Evolutionary conservation across 2,888 invertebrate genomes (phyloP).

Genomic region (Pteria penguin): DNA sequence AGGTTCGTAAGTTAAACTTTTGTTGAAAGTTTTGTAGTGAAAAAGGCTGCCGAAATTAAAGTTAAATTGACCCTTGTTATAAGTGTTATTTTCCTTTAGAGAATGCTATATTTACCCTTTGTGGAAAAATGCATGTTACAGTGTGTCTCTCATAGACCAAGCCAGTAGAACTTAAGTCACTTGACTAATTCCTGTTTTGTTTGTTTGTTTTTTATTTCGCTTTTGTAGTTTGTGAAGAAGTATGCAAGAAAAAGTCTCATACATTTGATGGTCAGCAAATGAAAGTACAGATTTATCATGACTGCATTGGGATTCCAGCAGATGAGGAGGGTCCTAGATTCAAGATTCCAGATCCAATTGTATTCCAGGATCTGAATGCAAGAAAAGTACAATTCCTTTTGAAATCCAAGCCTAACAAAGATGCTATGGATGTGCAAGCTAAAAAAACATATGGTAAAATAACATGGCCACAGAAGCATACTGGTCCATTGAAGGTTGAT

Average conservation of each 20-base stretch:
- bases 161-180: too few species aligned
- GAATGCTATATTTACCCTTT: too few species aligned
- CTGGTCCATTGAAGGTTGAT: constrained; percentile 29
- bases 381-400: constrained; percentile 28
- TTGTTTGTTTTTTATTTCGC: too few species aligned
- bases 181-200: too few species aligned
- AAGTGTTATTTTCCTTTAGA: too few species aligned
- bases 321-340: constrained; percentile 31
- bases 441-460: constrained; percentile 2
- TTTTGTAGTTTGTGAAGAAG: constrained; percentile 16
- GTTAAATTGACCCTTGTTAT: too few species aligned
- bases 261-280: constrained; percentile 24
- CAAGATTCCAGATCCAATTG: constrained; percentile 4
- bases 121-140: too few species aligned
- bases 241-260: constrained; percentile 18
- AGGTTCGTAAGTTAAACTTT: too few species aligned
- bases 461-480: constrained; percentile 25
- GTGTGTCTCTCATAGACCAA: too few species aligned
- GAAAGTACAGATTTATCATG: constrained; percentile 25
- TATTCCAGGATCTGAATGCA: constrained; percentile 11
- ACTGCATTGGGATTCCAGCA: constrained; percentile 25
- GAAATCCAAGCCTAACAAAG: constrained; percentile 19
- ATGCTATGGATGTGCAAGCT: constrained; percentile 14
- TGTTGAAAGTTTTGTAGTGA: too few species aligned
- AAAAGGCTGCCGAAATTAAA: too few species aligned